phyloP scores from a whole-genome alignment of 2,113 vertebrate genomes.

The Quiscalus mexicanus region DNA sequence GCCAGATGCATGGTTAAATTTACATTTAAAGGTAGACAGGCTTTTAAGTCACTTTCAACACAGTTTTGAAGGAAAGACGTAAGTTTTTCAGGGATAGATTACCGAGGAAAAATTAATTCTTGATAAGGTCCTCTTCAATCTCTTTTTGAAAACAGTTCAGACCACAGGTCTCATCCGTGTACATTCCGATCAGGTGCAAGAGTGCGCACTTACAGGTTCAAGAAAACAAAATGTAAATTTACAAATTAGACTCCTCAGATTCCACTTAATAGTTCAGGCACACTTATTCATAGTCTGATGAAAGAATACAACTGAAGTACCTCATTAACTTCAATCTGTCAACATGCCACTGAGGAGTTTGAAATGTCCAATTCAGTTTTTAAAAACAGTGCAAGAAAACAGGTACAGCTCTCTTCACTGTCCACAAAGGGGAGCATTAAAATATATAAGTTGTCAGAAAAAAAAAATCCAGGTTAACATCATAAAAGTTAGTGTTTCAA shows the following conservation, averaged over 20 bases:
- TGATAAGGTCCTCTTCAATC: not conserved
- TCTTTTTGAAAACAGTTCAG: not conserved
- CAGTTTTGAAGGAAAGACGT: not conserved
- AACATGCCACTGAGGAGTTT: not conserved
- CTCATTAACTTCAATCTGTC: not conserved
- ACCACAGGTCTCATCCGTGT: not conserved
- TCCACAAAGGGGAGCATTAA: not conserved
- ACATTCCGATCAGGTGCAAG: rapidly evolving
- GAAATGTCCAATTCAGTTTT: not conserved
- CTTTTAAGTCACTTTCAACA: not conserved
- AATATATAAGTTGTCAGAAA: not conserved
- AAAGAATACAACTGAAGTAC: not conserved
- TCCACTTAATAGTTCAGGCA: not conserved
- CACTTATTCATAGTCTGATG: not conserved
- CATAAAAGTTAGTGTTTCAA: not conserved
- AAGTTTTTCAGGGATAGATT: not conserved
- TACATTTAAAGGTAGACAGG: not conserved
- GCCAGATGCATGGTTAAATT: not conserved
- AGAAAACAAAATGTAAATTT: not conserved
- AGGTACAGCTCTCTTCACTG: not conserved
- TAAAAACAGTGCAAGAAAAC: not conserved
- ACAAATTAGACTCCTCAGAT: not conserved
- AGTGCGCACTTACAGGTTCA: not conserved
- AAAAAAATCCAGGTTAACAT: not conserved
- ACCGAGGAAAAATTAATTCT: not conserved